These are phyloP conservation scores for Furcifer pardalis DNA, from an alignment of 2,797 vertebrate species.

Conservation along the genomic window DNA sequence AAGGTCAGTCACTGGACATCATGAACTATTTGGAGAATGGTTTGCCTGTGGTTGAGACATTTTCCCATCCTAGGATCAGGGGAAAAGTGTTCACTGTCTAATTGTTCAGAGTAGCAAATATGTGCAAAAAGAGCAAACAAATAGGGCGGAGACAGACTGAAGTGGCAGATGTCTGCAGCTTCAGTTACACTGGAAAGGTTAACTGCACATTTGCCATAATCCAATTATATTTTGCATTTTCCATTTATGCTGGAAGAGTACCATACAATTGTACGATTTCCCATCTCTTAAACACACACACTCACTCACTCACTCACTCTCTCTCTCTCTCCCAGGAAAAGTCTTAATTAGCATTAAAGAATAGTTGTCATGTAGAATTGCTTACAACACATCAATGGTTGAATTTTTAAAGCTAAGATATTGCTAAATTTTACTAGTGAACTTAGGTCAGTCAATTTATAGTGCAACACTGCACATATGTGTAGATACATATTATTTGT, in stretches of 20 bases:
- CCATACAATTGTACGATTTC: slow-evolving; percentile 57
- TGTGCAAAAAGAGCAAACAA: slow-evolving; percentile 13
- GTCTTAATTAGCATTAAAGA: slow-evolving; percentile 67
- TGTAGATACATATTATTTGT: not conserved
- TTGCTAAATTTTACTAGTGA: slow-evolving; percentile 58
- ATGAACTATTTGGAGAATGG: not conserved
- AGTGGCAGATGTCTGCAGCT: slow-evolving; percentile 16
- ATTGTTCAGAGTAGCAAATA: slow-evolving; percentile 28
- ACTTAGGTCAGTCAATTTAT: slow-evolving; percentile 61
- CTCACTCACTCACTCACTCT: too few species aligned
- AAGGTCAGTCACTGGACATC: not conserved
- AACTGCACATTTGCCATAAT: slow-evolving; percentile 54
- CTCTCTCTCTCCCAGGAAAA: too few species aligned
- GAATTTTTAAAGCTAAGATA: slow-evolving; percentile 56
- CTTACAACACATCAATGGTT: slow-evolving; percentile 58
- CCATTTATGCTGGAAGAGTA: slow-evolving; percentile 59
- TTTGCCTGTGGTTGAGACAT: not conserved
- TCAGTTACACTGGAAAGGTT: slow-evolving; percentile 30
- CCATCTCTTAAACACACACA: slow-evolving; percentile 58
- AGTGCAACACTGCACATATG: not conserved
- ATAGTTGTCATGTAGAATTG: slow-evolving; percentile 58
- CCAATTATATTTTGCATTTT: slow-evolving; percentile 50
- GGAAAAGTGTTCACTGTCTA: not conserved
- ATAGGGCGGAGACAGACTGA: slow-evolving; percentile 17
- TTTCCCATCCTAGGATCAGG: not conserved